A percentile compares a stretch with the other conserved stretches of the same genome.
Evolutionary conservation across 2,888 invertebrate genomes (phyloP).

Genomic region (Coenonympha arcania): DNA sequence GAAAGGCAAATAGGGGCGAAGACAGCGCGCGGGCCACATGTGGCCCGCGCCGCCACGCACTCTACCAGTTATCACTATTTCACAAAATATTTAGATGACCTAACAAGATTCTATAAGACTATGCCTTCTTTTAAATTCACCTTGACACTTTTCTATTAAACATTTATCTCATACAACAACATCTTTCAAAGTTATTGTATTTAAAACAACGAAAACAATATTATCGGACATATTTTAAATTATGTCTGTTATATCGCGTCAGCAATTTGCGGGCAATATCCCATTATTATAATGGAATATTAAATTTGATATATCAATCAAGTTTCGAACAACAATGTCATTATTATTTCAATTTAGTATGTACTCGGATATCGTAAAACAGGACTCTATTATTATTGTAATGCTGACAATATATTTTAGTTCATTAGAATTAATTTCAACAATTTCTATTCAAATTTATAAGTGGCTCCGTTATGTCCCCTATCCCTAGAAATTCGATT

Average conservation of each 20-base stretch:
- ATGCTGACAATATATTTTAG: not conserved
- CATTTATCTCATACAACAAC: no score
- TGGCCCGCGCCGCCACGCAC: no score
- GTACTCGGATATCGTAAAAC: not conserved
- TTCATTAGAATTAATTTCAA: not conserved
- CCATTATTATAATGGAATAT: not conserved
- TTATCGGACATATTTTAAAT: not conserved
- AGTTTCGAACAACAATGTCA: conserved; percentile 2
- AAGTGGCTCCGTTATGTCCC: not conserved
- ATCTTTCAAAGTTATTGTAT: no score
- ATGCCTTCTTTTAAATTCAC: no score
- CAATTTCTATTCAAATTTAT: not conserved
- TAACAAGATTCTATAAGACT: no score
- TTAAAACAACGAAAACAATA: not conserved
- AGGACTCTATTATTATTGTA: not conserved
- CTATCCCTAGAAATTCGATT: not conserved
- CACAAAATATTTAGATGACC: no score
- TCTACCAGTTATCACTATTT: no score
- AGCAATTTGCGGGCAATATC: no score
- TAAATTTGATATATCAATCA: conserved; percentile 7
- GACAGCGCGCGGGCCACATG: no score
- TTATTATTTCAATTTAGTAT: conserved; percentile 2
- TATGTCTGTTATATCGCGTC: not conserved
- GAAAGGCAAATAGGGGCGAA: no score
- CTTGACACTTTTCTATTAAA: no score